Evolutionary conservation across 2,797 vertebrate genomes (phyloP).

Genomic region (Danio jaintianensis): DNA sequence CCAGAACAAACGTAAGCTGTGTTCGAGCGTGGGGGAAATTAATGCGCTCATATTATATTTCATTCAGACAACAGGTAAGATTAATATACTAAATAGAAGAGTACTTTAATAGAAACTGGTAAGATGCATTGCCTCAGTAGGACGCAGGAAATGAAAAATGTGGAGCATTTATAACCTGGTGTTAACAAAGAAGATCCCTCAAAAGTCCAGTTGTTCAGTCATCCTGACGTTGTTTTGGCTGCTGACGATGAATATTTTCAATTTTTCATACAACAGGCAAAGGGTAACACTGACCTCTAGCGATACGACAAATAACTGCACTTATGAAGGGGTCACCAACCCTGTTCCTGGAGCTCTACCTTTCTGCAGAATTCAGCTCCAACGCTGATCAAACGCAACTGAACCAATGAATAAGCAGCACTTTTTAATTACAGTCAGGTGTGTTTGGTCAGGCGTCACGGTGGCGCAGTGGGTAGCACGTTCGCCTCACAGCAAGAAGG

Average conservation of each 20-base stretch:
- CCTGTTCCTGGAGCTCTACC: too few species aligned
- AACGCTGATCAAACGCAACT: too few species aligned
- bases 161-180: not conserved
- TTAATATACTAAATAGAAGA: conserved; percentile 12
- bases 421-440: too few species aligned
- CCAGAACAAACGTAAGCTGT: not conserved
- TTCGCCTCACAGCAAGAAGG: too few species aligned
- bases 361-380: too few species aligned
- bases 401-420: too few species aligned
- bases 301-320: not conserved
- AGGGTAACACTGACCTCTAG: conserved; percentile 36
- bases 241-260: not conserved
- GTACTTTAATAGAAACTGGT: not conserved
- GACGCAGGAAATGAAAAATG: conserved; percentile 18
- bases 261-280: not conserved
- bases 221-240: not conserved
- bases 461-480: too few species aligned
- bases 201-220: not conserved
- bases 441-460: too few species aligned
- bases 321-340: too few species aligned
- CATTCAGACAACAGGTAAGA: conserved; percentile 8
- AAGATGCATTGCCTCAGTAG: not conserved
- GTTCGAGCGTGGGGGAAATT: not conserved
- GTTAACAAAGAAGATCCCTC: not conserved
- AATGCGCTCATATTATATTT: not conserved